Evolutionary conservation across 2,797 vertebrate species (phyloP).

Genomic region (Columba guinea): DNA sequence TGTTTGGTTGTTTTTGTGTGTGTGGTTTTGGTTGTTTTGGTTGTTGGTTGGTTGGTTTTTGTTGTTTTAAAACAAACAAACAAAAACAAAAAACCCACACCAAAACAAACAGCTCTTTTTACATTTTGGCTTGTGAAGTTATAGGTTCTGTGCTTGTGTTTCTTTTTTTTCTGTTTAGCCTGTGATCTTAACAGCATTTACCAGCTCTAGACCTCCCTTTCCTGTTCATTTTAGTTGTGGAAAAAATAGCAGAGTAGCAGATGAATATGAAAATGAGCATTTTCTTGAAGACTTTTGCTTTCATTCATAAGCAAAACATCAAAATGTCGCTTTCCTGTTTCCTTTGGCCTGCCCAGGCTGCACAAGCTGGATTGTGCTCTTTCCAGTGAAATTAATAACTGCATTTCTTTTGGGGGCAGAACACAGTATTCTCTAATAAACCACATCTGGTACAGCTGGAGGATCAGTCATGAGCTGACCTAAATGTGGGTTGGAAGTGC

Average conservation of each 20-base stretch:
- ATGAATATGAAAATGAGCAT: constrained; percentile 22
- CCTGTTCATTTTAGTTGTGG: background rate
- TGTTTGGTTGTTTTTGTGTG: background rate
- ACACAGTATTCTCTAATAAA: constrained; percentile 36
- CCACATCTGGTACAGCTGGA: constrained; percentile 9
- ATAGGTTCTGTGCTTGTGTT: background rate
- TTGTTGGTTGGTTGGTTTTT: background rate
- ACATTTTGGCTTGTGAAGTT: background rate
- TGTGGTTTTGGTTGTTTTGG: no score
- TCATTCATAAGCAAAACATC: background rate
- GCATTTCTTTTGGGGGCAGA: constrained; percentile 23
- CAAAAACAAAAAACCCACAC: no score
- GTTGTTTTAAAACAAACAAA: background rate
- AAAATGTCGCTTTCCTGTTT: background rate
- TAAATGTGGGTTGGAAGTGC: constrained; percentile 26
- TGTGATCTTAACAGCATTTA: background rate
- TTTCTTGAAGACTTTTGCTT: constrained; percentile 22
- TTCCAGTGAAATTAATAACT: constrained; percentile 25
- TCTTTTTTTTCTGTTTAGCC: background rate
- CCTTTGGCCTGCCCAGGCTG: background rate
- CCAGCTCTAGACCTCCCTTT: background rate
- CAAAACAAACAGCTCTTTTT: no score
- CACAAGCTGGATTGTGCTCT: background rate
- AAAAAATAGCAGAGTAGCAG: constrained; percentile 35
- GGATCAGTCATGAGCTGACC: constrained; percentile 44